Evolutionary conservation across 2,888 invertebrate genomes (phyloP).

Genomic region (Criorhina ranunculi): DNA sequence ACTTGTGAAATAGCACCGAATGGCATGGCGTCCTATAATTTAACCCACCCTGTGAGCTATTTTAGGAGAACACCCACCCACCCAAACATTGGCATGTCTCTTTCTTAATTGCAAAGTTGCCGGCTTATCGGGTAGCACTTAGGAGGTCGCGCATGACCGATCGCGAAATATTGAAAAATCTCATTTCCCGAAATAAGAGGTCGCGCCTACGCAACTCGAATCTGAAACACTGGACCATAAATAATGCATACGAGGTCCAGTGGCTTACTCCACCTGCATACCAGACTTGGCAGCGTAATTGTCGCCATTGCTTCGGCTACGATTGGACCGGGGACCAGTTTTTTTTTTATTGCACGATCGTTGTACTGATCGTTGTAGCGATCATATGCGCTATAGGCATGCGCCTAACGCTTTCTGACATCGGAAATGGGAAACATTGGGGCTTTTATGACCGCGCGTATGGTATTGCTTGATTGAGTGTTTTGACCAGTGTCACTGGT

Average conservation of each 20-base stretch:
- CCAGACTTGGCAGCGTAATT: conserved; percentile 10
- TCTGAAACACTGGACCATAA: conserved; percentile 39
- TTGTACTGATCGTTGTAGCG: conserved; percentile 19
- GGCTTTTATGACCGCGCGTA: conserved; percentile 32
- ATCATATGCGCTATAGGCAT: conserved; percentile 11
- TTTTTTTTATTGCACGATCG: conserved; percentile 29
- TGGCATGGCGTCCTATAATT: neutral
- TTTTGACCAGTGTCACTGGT: conserved; percentile 73
- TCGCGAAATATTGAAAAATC: conserved; percentile 32
- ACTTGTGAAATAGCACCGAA: conserved; percentile 5
- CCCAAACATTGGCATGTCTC: conserved; percentile 48
- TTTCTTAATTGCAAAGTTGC: conserved; percentile 70
- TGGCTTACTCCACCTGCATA: conserved; percentile 64
- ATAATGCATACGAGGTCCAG: conserved; percentile 46
- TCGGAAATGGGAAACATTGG: conserved; percentile 65
- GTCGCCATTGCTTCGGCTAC: conserved; percentile 24
- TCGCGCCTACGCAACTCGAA: conserved; percentile 71
- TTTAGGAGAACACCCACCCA: conserved; percentile 1
- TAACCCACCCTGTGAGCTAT: neutral
- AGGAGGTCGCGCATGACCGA: conserved; percentile 62
- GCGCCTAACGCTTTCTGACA: conserved; percentile 43
- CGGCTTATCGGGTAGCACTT: conserved; percentile 50
- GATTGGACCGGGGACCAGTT: conserved; percentile 29
- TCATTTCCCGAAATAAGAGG: conserved; percentile 62
- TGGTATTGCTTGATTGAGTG: conserved; percentile 61